Evolutionary conservation across 2,797 vertebrate species (phyloP).

Genomic region (Scomberomorus guttatus): DNA sequence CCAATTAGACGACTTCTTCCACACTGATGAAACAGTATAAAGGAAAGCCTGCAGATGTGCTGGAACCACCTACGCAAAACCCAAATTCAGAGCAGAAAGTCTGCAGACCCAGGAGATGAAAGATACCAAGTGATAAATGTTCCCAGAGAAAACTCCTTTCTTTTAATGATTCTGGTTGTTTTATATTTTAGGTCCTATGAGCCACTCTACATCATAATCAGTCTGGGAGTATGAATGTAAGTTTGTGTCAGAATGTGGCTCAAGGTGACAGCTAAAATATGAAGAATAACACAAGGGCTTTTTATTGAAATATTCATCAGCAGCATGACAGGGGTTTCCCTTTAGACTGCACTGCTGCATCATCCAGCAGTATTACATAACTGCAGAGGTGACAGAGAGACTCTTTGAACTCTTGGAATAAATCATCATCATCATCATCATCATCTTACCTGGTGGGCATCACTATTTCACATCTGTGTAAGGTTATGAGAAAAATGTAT

Average conservation of each 20-base stretch:
- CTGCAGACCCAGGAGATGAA: slow-evolving; percentile 32
- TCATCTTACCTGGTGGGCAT: slow-evolving; percentile 1
- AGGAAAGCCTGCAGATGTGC: slow-evolving; percentile 35
- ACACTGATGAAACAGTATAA: slow-evolving; percentile 8
- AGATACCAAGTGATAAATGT: background rate
- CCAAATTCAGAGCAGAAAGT: slow-evolving; percentile 11
- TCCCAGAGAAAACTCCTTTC: slow-evolving; percentile 8
- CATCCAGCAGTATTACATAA: slow-evolving; percentile 54
- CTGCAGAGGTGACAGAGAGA: slow-evolving; percentile 42
- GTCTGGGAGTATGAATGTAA: background rate
- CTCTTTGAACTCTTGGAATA: background rate
- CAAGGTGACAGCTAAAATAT: slow-evolving; percentile 14
- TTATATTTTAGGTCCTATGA: background rate
- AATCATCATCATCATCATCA: background rate
- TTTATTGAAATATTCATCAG: slow-evolving; percentile 64
- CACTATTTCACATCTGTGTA: background rate
- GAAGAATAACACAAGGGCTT: slow-evolving; percentile 35
- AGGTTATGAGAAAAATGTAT: background rate
- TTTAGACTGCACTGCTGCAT: slow-evolving; percentile 41
- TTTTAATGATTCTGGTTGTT: background rate
- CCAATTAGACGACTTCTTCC: slow-evolving; percentile 53
- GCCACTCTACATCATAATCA: background rate
- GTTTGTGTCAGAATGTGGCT: background rate
- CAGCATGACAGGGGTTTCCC: slow-evolving; percentile 38
- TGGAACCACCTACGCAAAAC: slow-evolving; percentile 50